These are phyloP conservation scores for Lepus townsendii DNA, from an alignment of 2,797 vertebrate genomes.

Conservation along the genomic window DNA sequence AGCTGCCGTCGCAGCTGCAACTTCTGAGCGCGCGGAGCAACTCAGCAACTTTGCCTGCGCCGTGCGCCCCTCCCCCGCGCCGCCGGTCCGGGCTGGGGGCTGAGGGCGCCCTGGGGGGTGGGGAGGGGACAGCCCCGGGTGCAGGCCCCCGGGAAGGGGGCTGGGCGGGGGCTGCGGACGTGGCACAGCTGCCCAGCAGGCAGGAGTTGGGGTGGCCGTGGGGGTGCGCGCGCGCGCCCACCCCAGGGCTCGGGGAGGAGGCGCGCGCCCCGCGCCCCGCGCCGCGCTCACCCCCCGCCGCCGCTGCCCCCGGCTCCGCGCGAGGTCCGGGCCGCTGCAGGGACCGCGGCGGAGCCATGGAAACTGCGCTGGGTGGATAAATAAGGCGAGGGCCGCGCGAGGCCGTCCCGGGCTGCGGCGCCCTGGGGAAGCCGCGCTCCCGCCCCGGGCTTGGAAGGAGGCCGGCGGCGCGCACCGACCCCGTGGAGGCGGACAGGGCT, in stretches of 20 bases:
- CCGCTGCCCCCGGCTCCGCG: background rate
- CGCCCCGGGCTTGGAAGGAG: background rate
- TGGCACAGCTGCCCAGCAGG: background rate
- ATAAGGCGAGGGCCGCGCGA: slow-evolving; percentile 30
- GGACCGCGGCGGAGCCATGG: slow-evolving; percentile 71
- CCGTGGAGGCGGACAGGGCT: background rate
- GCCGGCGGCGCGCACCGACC: background rate
- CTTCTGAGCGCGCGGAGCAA: slow-evolving; percentile 67
- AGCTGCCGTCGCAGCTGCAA: slow-evolving; percentile 70
- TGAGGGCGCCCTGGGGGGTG: background rate
- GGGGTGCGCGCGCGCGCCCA: background rate
- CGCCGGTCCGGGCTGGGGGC: slow-evolving; percentile 52
- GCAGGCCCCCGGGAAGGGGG: background rate
- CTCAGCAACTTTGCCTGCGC: slow-evolving; percentile 75
- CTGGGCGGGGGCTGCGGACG: background rate
- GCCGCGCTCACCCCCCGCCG: background rate
- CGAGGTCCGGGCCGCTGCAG: slow-evolving; percentile 36
- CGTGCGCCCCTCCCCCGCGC: slow-evolving; percentile 76
- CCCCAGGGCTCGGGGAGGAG: background rate
- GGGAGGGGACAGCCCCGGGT: background rate
- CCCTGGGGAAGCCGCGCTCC: background rate
- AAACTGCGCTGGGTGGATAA: slow-evolving; percentile 57
- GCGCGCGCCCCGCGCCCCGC: background rate
- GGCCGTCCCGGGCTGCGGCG: background rate
- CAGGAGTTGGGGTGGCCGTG: background rate